Evolutionary conservation across 2,113 vertebrate genomes (phyloP).

Genomic region (Dryoscopus gambensis): DNA sequence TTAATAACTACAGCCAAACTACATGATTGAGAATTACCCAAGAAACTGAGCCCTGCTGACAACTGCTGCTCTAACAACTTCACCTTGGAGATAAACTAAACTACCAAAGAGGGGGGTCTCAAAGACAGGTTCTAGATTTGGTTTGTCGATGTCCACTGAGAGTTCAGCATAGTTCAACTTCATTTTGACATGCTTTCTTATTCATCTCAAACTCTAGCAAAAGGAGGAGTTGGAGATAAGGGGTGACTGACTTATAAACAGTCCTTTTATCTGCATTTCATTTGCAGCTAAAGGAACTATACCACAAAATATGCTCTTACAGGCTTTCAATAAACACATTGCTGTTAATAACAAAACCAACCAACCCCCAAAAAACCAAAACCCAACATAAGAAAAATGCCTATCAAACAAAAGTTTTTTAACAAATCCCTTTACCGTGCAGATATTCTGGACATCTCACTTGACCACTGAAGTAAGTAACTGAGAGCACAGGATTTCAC

Average conservation of each 20-base stretch:
- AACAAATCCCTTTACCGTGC: neutral
- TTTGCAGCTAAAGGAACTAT: neutral
- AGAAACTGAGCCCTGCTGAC: neutral
- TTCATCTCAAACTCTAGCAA: neutral
- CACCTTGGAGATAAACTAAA: neutral
- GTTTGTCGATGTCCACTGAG: neutral
- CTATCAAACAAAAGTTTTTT: neutral
- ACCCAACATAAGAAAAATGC: neutral
- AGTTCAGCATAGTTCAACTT: neutral
- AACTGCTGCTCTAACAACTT: neutral
- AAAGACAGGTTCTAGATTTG: neutral
- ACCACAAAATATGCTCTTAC: neutral
- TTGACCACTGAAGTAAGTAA: neutral
- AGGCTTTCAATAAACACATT: neutral
- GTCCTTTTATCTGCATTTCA: neutral
- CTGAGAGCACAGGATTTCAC: neutral
- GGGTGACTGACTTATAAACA: neutral
- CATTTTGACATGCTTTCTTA: neutral
- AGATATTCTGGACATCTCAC: neutral
- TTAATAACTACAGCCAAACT: neutral
- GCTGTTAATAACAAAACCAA: neutral
- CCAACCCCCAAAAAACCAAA: neutral
- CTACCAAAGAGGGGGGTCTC: neutral
- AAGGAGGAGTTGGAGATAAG: neutral
- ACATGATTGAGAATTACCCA: neutral